Conservation (phyloP, 2,113 vertebrate species). For the Bagarius yarrelli region DNA sequence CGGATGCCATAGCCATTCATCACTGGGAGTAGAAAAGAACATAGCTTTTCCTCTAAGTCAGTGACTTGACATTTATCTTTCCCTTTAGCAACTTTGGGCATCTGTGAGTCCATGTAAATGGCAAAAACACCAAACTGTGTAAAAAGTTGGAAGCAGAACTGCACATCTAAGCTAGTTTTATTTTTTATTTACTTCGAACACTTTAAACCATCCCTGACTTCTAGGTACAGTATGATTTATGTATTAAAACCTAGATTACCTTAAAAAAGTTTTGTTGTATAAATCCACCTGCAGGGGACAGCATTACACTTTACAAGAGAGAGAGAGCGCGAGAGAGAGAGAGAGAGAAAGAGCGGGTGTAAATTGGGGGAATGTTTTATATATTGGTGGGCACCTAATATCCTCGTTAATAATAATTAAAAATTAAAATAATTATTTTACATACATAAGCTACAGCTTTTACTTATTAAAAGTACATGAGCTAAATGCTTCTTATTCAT, state of each 20-base stretch:
- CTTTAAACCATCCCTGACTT: background rate
- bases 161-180: background rate
- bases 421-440: background rate
- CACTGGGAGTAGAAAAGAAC: background rate
- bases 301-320: conserved; percentile 34
- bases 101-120: no score
- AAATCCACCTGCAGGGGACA: conserved; percentile 36
- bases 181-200: background rate
- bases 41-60: background rate
- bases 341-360: no score
- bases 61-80: background rate
- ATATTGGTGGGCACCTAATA: background rate
- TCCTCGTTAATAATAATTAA: background rate
- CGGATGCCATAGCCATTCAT: background rate
- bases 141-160: background rate
- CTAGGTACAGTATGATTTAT: background rate
- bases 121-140: background rate
- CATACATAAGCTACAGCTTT: background rate
- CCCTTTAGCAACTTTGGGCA: background rate
- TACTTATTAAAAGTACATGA: background rate
- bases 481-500: background rate
- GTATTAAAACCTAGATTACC: background rate
- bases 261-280: background rate
- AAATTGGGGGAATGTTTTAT: background rate
- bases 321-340: background rate